Base-by-base conservation (phyloP, 2,113 vertebrate genomes). In the Zingel zingel region DNA sequence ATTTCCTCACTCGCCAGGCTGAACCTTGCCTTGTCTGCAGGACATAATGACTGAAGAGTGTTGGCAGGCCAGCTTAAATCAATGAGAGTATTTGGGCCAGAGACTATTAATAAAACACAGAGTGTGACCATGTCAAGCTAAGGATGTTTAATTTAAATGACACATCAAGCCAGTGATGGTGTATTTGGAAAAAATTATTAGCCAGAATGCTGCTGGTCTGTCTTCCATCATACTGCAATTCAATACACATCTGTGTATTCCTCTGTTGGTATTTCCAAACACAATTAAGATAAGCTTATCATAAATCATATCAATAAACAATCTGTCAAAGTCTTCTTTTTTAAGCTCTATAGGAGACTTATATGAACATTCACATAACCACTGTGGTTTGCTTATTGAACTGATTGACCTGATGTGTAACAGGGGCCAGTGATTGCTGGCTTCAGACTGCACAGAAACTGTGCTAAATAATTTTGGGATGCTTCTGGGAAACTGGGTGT, bases 401-500 rank as follows among this genome's bases (percentile, higher is more conserved):
- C 23, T 63, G 75, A 71, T 21, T 51, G 58, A 66, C 47, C 36
- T 3, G 21, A 58, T 48, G 6, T 3, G 18, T 54, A 62, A 23
- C 61, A 47, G 15, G 7, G 63, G 43, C 39, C 68, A 48, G 51
- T 70, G 78, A 68, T 33, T 66, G 27, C 57, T 66, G 78, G 54
- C 57, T 25, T 82, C 65, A 71, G n/a, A 62, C 53, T 70, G 50
- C 59, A 63, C 64, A 59, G 69, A 77, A 82, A 78, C 39, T 39
- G 13, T 71, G 57, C 48, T 59, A 15, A 82, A 81, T 74, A 64
- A 77, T 75, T 82, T 67, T 67, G 23, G 30, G 66, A 81, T 77
- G 75, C 64, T 88, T 90, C 84, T 88, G 86, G 87, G 87, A 89
- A 90, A 85, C 69, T 74, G 80, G 72, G 81, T 70, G 72, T 90